phyloP scores from a whole-genome alignment of 2,113 vertebrate genomes.

The Dolichotis patagonum region DNA sequence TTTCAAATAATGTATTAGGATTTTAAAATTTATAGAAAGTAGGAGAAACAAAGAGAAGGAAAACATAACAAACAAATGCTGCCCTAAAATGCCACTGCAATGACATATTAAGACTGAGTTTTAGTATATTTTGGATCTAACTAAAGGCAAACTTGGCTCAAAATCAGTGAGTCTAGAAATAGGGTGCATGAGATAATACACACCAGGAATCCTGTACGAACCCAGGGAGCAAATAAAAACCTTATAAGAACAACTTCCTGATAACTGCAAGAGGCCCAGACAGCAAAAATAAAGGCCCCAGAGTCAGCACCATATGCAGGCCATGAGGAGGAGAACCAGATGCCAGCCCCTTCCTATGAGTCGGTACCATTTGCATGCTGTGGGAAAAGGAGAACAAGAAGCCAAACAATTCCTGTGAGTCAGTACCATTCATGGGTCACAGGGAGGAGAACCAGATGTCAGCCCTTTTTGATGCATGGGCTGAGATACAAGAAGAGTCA shows the following conservation, averaged over 20 bases:
- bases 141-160: not conserved
- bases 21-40: not conserved
- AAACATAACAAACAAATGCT: not conserved
- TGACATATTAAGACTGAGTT: not conserved
- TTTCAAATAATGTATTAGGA: not conserved
- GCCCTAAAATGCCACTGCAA: not conserved
- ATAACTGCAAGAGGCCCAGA: not conserved
- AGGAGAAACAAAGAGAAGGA: not conserved
- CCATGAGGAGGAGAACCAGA: too few relatives aligned
- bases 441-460: too few relatives aligned
- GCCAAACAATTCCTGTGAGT: too few relatives aligned
- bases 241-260: accelerated
- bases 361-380: too few relatives aligned
- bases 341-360: too few relatives aligned
- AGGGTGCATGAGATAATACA: accelerated
- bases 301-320: too few relatives aligned
- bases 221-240: not conserved
- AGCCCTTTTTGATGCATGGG: too few relatives aligned
- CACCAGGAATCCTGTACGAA: not conserved
- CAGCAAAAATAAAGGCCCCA: not conserved
- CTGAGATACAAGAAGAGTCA: too few relatives aligned
- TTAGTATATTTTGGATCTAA: not conserved
- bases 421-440: too few relatives aligned
- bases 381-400: too few relatives aligned
- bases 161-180: not conserved